Base-by-base conservation (phyloP, 2,113 vertebrate genomes). In the Hystrix cristata region DNA sequence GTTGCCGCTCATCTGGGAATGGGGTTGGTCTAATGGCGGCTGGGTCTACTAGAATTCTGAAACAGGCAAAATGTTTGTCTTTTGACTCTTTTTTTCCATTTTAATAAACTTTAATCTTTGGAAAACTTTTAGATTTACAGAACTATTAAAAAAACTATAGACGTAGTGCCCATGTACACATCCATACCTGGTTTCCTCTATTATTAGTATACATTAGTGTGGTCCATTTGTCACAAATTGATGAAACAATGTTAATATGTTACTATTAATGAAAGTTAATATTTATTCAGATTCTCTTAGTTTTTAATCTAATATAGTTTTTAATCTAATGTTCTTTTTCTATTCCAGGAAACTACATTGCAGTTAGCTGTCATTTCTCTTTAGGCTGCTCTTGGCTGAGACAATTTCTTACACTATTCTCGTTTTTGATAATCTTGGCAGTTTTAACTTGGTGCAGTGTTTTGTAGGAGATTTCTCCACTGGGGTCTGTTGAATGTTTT, bases 371-470 rank as follows among this genome's bases (percentile, higher is more conserved):
- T 64, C 34, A 27, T 53, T n/a, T 95, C 57, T 65, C 57, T 18
- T 90, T 87, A 51, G 18, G 25, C 2, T 92, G 27, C 6, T 95
- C 34, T 74, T 79, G 38, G 14, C 53, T 82, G 9, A 91, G 31
- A 83, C 2, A 29, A 29, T 85, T 79, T 96, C 88, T 86, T 87
- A 67, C 51, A 57, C 4, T 81, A 92, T 90, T 13, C 38, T 82
- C 76, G 3, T 27, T 43, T 93, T 72, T 95, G n/a, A 76, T 85
- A 31, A 87, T 4, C 21, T 81, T 81, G 65, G 65, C 7, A 60
- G 16, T 65, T 94, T 94, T 81, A 43, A 78, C 18, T 15, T 69
- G 15, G 14, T 81, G 48, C 86, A 78, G 8, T 78, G 21, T 82
- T 79, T 82, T 90, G 46, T 38, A 87, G 65, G 83, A 46, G 34